Conservation (phyloP, 2,113 vertebrate species). For the Leucopternis melanops region DNA sequence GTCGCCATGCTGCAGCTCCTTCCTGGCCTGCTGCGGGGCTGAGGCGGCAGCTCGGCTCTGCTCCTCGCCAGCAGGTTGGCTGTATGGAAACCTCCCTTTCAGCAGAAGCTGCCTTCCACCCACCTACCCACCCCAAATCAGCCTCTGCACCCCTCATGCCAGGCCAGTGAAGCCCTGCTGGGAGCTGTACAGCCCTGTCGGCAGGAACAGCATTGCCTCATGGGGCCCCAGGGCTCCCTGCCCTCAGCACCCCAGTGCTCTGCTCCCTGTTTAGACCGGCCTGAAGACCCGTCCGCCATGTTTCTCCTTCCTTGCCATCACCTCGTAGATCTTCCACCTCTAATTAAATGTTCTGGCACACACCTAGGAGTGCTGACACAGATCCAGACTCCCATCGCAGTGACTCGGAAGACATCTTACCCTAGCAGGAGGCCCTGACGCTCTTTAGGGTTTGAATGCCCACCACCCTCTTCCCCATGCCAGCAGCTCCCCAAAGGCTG, state of each 20-base stretch:
- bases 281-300: not conserved
- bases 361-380: not conserved
- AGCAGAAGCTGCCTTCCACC: not conserved
- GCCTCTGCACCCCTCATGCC: not conserved
- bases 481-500: not conserved
- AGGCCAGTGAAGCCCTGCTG: not conserved
- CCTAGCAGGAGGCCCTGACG: not conserved
- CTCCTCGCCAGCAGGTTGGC: not conserved
- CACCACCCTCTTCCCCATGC: not conserved
- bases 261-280: not conserved
- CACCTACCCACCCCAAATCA: not conserved
- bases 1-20: not conserved
- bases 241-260: not conserved
- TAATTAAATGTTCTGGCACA: not conserved
- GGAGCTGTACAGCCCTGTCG: not conserved
- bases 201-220: not conserved
- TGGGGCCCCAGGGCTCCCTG: no score
- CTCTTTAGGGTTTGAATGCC: not conserved
- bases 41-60: not conserved
- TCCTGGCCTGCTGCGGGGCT: not conserved
- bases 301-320: not conserved
- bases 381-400: not conserved
- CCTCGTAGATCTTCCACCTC: not conserved
- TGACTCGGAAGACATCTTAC: not conserved
- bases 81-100: not conserved